Base-by-base conservation (phyloP, 1,140 invertebrate species). In the Semibalanus balanoides region DNA sequence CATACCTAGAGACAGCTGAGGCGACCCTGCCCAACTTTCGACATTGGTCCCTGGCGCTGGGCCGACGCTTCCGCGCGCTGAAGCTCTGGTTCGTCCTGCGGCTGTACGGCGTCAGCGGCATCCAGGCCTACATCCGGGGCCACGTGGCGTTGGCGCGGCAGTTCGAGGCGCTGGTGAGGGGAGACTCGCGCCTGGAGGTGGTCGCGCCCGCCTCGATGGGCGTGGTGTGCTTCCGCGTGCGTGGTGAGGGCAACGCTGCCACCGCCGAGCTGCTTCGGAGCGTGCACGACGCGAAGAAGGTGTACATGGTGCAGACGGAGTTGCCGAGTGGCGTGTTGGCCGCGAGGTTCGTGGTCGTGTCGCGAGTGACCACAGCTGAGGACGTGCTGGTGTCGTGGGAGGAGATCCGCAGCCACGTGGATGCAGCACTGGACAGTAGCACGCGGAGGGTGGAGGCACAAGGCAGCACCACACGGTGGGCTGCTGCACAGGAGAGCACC, bases 11-110 rank as follows among this genome's bases (percentile, higher is more conserved):
- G 79, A 82, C 80, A 86, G 87, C 70, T 81, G 96, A 93, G 96
- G 99, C 82, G 99, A 97, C 97, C 96, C 98, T 82, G 98, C 99
- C 76, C 95, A 96, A 0, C n/a, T 83, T 99, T n/a, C 97, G 97
- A 0, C 86, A 97, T n/a, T 87, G 97, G 80, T 99, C 99, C 83
- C 88, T 96, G 76, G 89, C 96, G n/a, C 35, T 40, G 35, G 35
- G 35, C 35, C 35, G 35, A 77, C 87, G 97, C 80, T 99, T 99
- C 83, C 88, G 96, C 76, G 89, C 96, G 0, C 84, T 99, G 22
- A 99, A 99, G 83, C 83, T 99, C 1, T 99, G 96, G 97, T 98
- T 99, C 81, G 96, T 98, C 0, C 82, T 98, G 74, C 87, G 96
- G 75, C 85, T 95, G 0, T 96, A 95, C 80, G 96, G 96, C 0